Base-by-base conservation (phyloP, 2,888 invertebrate genomes). In the Brassicogethes aeneus region DNA sequence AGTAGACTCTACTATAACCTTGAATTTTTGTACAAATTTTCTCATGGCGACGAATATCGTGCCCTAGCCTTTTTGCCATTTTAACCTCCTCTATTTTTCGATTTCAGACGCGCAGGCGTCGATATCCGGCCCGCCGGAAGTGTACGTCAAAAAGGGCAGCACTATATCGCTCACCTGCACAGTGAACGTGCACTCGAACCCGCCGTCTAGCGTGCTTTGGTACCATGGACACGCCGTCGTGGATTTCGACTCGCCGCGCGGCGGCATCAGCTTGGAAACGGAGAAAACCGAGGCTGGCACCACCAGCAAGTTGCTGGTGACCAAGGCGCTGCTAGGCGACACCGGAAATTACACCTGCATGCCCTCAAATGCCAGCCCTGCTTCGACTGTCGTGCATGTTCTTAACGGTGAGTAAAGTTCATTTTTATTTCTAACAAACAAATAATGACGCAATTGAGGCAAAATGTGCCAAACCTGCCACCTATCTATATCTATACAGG, bases 321-420 rank as follows among this genome's bases (percentile, higher is more conserved):
- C 89, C 41, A 82, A 88, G 58, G 91, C 91, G 33, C 79, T 85
- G 52, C 79, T 88, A 31, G 73, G 82, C 41, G 89, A 90, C 72
- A 87, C 84, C 34, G 91, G 91, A 56, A 90, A 90, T 74, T 92
- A 91, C 66, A 91, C 91, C 44, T 91, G 91, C 68, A 83, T 85
- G 54, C 90, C 91, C 41, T 80, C 82, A 64, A 85, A 85, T 57
- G 86, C 87, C 37, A 82, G 86, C 59, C 84, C 88, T 1, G 85
- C 85, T 34, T 85, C 82, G 34, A 85, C 88, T 37, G 80, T 83
- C 48, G 88, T 90, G 41, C 89, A 89, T 65, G 89, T 89, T 39
- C 76, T 89, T 42, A 87, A 87, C 62, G 89, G 89, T 89, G 64
- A 74, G 74, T 56, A 36, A 5, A 5, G 23, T 16, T 37, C 36